Conservation (phyloP, 1,140 invertebrate species). For the Drosophila prosaltans region DNA sequence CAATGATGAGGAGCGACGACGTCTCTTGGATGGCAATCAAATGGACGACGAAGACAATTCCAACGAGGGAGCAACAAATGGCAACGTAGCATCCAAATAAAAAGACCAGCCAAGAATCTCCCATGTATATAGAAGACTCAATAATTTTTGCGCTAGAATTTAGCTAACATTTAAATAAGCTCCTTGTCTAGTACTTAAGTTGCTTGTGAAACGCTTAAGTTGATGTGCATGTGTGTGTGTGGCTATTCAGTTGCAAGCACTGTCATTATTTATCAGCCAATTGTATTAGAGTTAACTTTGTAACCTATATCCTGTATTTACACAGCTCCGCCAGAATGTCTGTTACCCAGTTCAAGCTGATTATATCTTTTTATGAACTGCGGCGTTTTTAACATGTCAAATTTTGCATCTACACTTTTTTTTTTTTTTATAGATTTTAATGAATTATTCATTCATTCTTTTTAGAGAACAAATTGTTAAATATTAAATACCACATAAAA, state of each 20-base stretch:
- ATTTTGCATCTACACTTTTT: background rate
- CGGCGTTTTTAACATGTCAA: conserved; percentile 5
- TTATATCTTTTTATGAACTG: background rate
- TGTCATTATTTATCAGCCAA: background rate
- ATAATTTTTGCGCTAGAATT: conserved; percentile 36
- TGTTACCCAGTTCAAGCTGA: background rate
- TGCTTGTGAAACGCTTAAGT: conserved; percentile 24
- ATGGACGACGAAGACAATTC: conserved; percentile 73
- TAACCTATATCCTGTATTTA: background rate
- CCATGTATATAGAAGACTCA: conserved; percentile 56
- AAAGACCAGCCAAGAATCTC: background rate
- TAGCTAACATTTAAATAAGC: conserved; percentile 25
- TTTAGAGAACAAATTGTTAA: conserved; percentile 67
- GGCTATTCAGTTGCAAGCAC: background rate
- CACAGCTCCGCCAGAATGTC: background rate
- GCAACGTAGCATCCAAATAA: conserved; percentile 42
- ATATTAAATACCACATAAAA: conserved; percentile 37
- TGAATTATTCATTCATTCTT: conserved; percentile 55
- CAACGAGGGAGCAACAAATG: conserved; percentile 46
- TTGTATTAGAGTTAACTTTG: conserved; percentile 5
- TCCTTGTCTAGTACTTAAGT: conserved; percentile 46
- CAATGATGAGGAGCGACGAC: conserved; percentile 59
- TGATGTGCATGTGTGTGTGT: background rate
- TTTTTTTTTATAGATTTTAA: conserved; percentile 38
- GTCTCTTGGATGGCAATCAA: conserved; percentile 50